Conservation (phyloP, 1,140 invertebrate species). For the Orius insidiosus region DNA sequence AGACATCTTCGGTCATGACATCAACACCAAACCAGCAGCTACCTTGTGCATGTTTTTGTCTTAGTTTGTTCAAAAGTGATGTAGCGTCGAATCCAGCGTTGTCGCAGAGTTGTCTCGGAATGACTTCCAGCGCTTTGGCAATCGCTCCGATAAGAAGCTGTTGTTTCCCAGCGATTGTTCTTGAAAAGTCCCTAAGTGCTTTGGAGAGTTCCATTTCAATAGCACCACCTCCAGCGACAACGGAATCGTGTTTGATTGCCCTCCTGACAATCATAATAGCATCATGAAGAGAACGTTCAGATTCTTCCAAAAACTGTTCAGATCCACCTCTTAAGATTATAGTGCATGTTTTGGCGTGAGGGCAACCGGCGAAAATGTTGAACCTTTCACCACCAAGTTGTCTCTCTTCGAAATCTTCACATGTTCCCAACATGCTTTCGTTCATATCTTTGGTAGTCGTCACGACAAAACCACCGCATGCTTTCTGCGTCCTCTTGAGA, state of each 20-base stretch:
- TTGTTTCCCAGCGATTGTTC: conserved; percentile 87
- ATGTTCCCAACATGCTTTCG: conserved; percentile 62
- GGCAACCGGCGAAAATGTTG: conserved; percentile 74
- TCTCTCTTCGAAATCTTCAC: conserved; percentile 76
- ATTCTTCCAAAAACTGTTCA: conserved; percentile 98
- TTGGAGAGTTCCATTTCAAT: conserved; percentile 98
- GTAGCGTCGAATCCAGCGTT: conserved; percentile 99
- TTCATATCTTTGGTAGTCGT: conserved; percentile 77
- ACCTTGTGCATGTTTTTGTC: conserved; percentile 90
- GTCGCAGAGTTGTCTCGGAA: conserved; percentile 93
- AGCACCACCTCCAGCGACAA: conserved; percentile 84
- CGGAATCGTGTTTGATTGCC: conserved; percentile 84
- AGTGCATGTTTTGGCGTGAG: conserved; percentile 89
- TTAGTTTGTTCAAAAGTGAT: conserved; percentile 89
- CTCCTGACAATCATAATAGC: conserved; percentile 99
- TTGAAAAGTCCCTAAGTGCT: conserved; percentile 76
- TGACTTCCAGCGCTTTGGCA: conserved; percentile 88
- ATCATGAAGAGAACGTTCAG: conserved; percentile 94
- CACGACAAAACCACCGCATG: conserved; percentile 90
- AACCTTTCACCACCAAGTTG: conserved; percentile 31
- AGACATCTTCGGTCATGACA: conserved; percentile 80
- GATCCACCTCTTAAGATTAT: conserved; percentile 89
- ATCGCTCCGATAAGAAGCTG: conserved; percentile 86
- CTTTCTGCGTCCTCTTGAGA: conserved; percentile 86
- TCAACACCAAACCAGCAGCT: conserved; percentile 92